phyloP scores from a whole-genome alignment of 2,113 vertebrate species.

The Lucifuga dentata region DNA sequence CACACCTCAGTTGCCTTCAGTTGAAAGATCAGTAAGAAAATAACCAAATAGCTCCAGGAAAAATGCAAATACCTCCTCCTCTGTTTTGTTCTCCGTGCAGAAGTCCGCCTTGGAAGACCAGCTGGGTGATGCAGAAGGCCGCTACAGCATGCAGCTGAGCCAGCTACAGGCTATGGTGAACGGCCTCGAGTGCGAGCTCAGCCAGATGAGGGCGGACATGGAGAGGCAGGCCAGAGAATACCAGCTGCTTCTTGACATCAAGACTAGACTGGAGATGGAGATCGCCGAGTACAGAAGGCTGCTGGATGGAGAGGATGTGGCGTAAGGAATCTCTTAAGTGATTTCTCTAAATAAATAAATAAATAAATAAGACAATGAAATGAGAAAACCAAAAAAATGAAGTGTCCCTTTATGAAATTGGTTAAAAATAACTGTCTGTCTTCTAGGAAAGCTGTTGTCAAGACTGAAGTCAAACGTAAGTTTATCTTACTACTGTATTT shows the following conservation, averaged over 20 bases:
- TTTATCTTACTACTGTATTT: slow-evolving; percentile 10
- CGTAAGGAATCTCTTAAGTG: slow-evolving; percentile 55
- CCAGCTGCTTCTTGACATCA: slow-evolving; percentile 79
- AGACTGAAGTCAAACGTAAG: slow-evolving; percentile 65
- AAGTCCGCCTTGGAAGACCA: slow-evolving; percentile 76
- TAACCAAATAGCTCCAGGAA: neutral
- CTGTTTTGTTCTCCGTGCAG: slow-evolving; percentile 44
- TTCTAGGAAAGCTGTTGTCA: slow-evolving; percentile 26
- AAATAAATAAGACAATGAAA: too few relatives aligned
- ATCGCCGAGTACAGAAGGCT: slow-evolving; percentile 84
- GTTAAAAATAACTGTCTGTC: neutral
- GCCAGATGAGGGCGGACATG: slow-evolving; percentile 64
- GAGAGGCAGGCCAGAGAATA: slow-evolving; percentile 76
- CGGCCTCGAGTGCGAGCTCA: slow-evolving; percentile 68
- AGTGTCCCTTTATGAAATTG: too few relatives aligned
- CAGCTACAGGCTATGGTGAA: slow-evolving; percentile 74
- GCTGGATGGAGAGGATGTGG: slow-evolving; percentile 76
- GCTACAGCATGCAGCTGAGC: slow-evolving; percentile 65
- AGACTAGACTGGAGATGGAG: slow-evolving; percentile 84
- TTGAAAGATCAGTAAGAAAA: neutral
- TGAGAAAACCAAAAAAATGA: too few relatives aligned
- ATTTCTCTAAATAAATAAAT: too few relatives aligned
- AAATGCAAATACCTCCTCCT: neutral
- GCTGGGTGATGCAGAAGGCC: slow-evolving; percentile 70
- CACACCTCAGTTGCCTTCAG: neutral